These are phyloP conservation scores for Acronicta psi DNA, from an alignment of 2,888 invertebrate species.

Conservation along the genomic window DNA sequence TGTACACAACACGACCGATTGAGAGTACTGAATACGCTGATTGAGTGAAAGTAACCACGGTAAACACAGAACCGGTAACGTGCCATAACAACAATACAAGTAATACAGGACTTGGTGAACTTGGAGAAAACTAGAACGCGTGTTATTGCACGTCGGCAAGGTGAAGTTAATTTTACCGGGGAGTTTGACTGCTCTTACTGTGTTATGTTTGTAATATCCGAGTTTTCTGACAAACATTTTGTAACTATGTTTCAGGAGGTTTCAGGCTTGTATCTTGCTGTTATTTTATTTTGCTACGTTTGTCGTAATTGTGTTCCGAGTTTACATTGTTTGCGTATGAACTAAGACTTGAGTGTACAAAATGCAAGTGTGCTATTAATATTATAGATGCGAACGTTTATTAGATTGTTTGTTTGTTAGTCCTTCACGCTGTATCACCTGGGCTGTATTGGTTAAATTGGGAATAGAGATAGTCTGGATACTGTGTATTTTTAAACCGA, in stretches of 20 bases:
- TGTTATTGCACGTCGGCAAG: slow-evolving; percentile 31
- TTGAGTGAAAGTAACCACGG: slow-evolving; percentile 80
- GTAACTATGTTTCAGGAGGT: slow-evolving; percentile 27
- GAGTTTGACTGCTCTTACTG: slow-evolving; percentile 45
- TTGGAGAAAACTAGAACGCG: slow-evolving; percentile 62
- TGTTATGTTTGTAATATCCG: slow-evolving; percentile 18
- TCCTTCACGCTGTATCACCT: no score
- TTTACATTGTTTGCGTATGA: slow-evolving; percentile 20
- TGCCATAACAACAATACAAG: slow-evolving; percentile 48
- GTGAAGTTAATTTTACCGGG: slow-evolving; percentile 51
- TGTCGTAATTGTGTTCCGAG: slow-evolving; percentile 26
- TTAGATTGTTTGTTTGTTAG: no score
- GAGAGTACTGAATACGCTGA: slow-evolving; percentile 70
- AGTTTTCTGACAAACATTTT: slow-evolving; percentile 31
- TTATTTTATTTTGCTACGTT: slow-evolving; percentile 23
- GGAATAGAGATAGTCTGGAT: no score
- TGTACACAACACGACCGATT: slow-evolving; percentile 71
- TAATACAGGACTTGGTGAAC: slow-evolving; percentile 57
- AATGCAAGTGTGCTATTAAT: no score
- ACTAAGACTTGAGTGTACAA: slow-evolving; percentile 11
- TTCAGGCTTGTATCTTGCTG: slow-evolving; percentile 11
- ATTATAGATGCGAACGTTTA: no score
- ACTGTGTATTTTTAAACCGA: no score
- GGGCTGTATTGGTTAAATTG: no score
- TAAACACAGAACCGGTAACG: slow-evolving; percentile 55